Evolutionary conservation across 2,113 vertebrate genomes (phyloP), one percentile per base, ranked within the genome.

Genomic region (Platichthys stellatus): DNA sequence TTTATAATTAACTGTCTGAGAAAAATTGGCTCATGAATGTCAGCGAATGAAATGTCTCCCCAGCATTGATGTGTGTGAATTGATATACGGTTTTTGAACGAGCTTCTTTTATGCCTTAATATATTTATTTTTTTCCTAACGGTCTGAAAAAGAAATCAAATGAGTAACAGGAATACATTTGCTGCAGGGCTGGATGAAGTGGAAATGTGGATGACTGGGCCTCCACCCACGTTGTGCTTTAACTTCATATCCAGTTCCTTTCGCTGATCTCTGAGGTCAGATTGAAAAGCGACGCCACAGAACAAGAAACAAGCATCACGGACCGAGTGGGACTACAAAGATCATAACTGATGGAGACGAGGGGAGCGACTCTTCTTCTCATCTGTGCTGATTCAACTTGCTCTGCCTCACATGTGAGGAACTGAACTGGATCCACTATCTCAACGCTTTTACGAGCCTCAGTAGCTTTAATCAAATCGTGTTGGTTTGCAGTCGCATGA

Each of bases 401-500:
- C 31, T 31, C 31, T 31, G 31, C 31, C 6, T 63, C 3, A 28
- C 51, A 56, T 72, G 64, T 49, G 21, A 72, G 66, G 51, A 45
- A 20, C 62, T 78, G 78, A 80, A 82, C 72, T 56, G 45, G 14
- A 64, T 65, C 17, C 80, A 73, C 76, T 70, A 71, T 65, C 83
- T 88, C 78, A 66, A 69, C 63, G 54, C 57, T 84, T 88, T 88
- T 76, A 88, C 51, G 88, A 82, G 78, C 62, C 74, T 64, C 76
- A 0, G 82, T 68, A 18, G 74, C 68, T 81, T 89, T 71, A 79
- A 88, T 84, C 74, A 84, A 87, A 89, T 80, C 67, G 26, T 65
- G 14, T 76, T 84, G 71, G 83, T 83, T 87, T 77, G 87, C 65
- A 54, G 64, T 63, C 68, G 17, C 80, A 76, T 88, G 86, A 89